phyloP scores from a whole-genome alignment of 2,888 invertebrate genomes.

The Invenusta paracnida region DNA sequence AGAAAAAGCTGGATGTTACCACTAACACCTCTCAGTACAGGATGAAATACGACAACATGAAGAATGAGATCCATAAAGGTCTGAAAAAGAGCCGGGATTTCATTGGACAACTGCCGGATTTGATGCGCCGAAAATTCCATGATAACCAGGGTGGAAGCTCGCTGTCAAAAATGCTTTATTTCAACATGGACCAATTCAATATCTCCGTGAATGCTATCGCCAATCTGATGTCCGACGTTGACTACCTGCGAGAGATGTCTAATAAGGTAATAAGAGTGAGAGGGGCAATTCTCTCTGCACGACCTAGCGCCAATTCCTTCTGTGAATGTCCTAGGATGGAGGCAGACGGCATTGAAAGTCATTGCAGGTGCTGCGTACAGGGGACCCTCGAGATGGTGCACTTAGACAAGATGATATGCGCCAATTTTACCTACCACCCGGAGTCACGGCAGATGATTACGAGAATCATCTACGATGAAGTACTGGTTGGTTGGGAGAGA shows the following conservation, averaged over 20 bases:
- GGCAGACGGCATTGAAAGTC: neutral
- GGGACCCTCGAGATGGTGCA: neutral
- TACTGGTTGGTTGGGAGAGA: neutral
- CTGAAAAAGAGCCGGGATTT: neutral
- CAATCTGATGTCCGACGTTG: neutral
- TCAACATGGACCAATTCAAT: neutral
- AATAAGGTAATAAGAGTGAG: neutral
- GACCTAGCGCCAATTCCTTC: neutral
- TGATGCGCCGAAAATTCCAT: neutral
- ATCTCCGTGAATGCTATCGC: neutral
- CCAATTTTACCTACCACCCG: neutral
- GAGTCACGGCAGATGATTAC: neutral
- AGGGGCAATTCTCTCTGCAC: neutral
- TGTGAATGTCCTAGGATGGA: too few relatives aligned
- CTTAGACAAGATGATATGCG: neutral
- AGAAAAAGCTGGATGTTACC: neutral
- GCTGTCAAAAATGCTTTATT: too few relatives aligned
- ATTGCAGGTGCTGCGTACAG: neutral
- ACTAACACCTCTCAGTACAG: neutral
- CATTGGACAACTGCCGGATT: neutral
- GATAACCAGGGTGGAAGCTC: too few relatives aligned
- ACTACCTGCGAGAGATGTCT: neutral
- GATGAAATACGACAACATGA: neutral
- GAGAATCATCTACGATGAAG: neutral
- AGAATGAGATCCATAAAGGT: neutral